phyloP scores from a whole-genome alignment of 1,140 invertebrate genomes.

The Cyrtorhinus lividipennis region DNA sequence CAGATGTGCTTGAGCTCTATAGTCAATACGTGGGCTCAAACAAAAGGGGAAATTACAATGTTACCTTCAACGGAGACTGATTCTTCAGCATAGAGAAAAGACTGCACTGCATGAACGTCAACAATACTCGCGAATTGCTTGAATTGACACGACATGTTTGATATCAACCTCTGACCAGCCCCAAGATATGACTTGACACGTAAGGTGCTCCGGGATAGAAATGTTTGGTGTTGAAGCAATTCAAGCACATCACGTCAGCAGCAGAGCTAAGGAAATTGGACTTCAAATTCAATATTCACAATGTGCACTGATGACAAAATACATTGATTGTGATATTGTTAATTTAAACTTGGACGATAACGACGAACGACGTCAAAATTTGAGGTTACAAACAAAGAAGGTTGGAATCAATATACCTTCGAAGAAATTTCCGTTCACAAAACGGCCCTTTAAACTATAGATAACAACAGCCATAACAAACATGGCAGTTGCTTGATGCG shows the following conservation, averaged over 20 bases:
- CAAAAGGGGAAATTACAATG: no score
- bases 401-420: no score
- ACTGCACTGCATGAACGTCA: conserved; percentile 21
- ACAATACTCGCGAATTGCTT: conserved; percentile 21
- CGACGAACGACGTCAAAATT: not conserved
- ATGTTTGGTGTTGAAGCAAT: not conserved
- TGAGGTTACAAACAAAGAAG: not conserved
- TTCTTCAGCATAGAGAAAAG: conserved; percentile 18
- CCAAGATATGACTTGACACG: not conserved
- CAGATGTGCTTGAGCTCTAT: no score
- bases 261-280: not conserved
- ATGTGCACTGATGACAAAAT: no score
- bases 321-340: no score
- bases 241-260: not conserved
- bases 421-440: no score
- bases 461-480: no score
- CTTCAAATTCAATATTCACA: not conserved
- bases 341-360: not conserved
- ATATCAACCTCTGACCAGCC: not conserved
- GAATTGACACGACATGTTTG: conserved; percentile 21
- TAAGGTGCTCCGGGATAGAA: not conserved
- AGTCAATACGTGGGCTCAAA: no score
- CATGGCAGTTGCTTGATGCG: no score
- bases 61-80: not conserved
- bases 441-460: no score